These are phyloP conservation scores for Thymelicus acteon DNA, from an alignment of 2,888 invertebrate genomes.

Conservation along the genomic window DNA sequence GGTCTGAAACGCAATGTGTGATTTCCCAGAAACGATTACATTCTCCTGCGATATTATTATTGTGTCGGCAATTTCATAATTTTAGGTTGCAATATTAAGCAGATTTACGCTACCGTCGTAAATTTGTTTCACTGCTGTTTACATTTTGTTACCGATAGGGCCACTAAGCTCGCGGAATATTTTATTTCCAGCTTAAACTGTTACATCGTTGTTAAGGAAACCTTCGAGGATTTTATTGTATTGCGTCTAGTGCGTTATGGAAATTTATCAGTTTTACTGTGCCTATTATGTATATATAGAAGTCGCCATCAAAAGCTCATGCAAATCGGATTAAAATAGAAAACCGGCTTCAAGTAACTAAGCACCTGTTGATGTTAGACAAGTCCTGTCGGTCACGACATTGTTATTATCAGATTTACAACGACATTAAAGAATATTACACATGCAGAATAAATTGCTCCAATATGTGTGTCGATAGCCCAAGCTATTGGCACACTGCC, in stretches of 20 bases:
- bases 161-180: not conserved
- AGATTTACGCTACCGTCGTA: constrained; percentile 10
- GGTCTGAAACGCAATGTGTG: constrained; percentile 28
- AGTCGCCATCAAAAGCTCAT: too few relatives aligned
- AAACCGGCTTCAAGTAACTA: not conserved
- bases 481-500: constrained; percentile 20
- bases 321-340: too few relatives aligned
- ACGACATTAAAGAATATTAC: constrained; percentile 1
- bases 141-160: constrained; percentile 5
- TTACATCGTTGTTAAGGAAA: not conserved
- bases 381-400: not conserved
- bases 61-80: constrained; percentile 17
- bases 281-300: too few relatives aligned
- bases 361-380: not conserved
- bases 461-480: constrained; percentile 29
- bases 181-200: not conserved
- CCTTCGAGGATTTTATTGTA: too few relatives aligned
- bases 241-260: too few relatives aligned
- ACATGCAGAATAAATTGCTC: constrained; percentile 1
- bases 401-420: not conserved
- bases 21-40: constrained; percentile 36
- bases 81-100: constrained; percentile 11
- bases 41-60: constrained; percentile 26
- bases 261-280: too few relatives aligned
- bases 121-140: constrained; percentile 3